Percentiles rank a stretch among this genome's conserved stretches.
phyloP scores from a whole-genome alignment of 1,140 invertebrate species.

The Lysiphlebus fabarum region DNA sequence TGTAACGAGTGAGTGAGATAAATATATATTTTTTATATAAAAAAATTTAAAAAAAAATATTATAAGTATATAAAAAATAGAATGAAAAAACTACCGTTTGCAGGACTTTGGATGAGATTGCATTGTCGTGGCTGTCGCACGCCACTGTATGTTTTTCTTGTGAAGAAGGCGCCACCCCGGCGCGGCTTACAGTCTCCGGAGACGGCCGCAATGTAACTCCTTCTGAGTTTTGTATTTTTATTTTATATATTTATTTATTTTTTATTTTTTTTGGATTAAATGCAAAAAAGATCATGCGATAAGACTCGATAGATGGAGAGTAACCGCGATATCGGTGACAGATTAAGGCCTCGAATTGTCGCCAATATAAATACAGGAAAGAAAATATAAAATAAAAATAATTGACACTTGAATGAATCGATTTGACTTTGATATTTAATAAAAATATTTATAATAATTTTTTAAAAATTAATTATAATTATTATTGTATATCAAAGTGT shows the following conservation, averaged over 20 bases:
- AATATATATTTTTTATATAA: no score
- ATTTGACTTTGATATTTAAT: no score
- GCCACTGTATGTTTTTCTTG: slow-evolving; percentile 16
- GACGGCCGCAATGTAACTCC: slow-evolving; percentile 8
- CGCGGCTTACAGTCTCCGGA: slow-evolving; percentile 24
- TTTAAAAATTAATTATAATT: slow-evolving; percentile 2
- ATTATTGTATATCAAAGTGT: no score
- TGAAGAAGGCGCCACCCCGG: slow-evolving; percentile 27
- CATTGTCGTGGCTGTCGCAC: slow-evolving; percentile 30
- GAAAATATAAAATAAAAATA: slow-evolving; percentile 3
- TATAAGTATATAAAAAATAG: not conserved
- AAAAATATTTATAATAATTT: not conserved
- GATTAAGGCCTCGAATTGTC: slow-evolving; percentile 41
- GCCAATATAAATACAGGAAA: not conserved
- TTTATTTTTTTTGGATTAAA: slow-evolving; percentile 45
- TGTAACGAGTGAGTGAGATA: no score
- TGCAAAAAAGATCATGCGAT: slow-evolving; percentile 35
- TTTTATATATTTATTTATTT: slow-evolving; percentile 11
- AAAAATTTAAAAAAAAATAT: not conserved
- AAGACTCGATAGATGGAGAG: slow-evolving; percentile 42
- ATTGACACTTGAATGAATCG: slow-evolving; percentile 15
- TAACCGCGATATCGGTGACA: slow-evolving; percentile 46
- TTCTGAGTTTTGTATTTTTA: not conserved
- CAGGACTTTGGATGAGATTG: slow-evolving; percentile 24
- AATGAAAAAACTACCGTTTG: not conserved